phyloP scores from a whole-genome alignment of 37 sponge, comb jelly and placozoan species.

The Lycopodina hypogea region DNA sequence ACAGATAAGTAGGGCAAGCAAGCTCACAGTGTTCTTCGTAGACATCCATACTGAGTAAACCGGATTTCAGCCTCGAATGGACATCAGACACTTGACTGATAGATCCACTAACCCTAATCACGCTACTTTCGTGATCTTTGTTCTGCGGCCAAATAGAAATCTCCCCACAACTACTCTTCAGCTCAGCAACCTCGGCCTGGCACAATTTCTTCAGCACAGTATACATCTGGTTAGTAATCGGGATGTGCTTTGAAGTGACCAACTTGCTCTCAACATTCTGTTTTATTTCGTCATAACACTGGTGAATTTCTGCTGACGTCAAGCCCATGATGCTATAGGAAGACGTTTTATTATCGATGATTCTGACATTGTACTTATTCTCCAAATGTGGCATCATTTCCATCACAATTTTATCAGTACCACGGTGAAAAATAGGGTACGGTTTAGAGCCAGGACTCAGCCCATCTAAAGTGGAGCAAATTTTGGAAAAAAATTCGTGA shows the following conservation, averaged over 20 bases:
- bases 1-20: neutral
- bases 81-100: constrained; percentile 30
- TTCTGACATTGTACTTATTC: constrained; percentile 25
- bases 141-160: neutral
- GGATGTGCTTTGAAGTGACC: constrained; percentile 11
- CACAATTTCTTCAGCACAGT: constrained; percentile 5
- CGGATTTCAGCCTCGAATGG: neutral
- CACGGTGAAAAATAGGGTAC: neutral
- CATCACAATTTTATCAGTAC: constrained; percentile 5
- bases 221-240: constrained; percentile 13
- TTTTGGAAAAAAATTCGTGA: constrained; percentile 6
- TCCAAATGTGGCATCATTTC: constrained; percentile 6
- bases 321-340: constrained; percentile 35
- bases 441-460: constrained; percentile 8
- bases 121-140: constrained; percentile 5
- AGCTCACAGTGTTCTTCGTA: constrained; percentile 15
- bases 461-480: constrained; percentile 4
- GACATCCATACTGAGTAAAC: constrained; percentile 3
- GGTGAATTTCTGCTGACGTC: constrained; percentile 15
- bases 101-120: constrained; percentile 29
- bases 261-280: constrained; percentile 7
- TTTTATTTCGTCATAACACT: constrained; percentile 30
- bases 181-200: constrained; percentile 8
- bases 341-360: neutral
- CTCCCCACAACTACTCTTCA: constrained; percentile 12